Conservation (phyloP, 2,797 vertebrate genomes). For the Aeoliscus strigatus region DNA sequence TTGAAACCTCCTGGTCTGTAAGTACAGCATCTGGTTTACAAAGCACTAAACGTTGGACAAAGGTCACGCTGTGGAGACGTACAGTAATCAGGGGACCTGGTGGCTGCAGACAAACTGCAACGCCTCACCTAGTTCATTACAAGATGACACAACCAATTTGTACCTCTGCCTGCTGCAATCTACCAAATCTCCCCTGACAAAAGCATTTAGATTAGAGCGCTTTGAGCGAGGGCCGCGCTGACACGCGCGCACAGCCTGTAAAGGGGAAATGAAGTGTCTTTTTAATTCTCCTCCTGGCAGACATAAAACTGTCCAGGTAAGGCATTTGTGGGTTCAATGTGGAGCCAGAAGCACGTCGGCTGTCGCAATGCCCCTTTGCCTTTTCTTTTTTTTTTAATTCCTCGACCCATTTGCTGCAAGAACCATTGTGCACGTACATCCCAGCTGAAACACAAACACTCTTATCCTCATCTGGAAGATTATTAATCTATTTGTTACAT, state of each 20-base stretch:
- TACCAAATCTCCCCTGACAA: slow-evolving; percentile 82
- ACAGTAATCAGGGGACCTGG: slow-evolving; percentile 74
- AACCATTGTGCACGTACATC: slow-evolving; percentile 25
- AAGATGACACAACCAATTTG: slow-evolving; percentile 84
- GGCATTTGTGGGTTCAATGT: slow-evolving; percentile 77
- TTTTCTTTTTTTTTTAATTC: slow-evolving; percentile 6
- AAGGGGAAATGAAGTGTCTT: slow-evolving; percentile 75
- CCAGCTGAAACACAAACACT: slow-evolving; percentile 19
- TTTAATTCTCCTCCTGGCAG: slow-evolving; percentile 82
- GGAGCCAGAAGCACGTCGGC: slow-evolving; percentile 60
- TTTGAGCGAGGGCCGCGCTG: slow-evolving; percentile 69
- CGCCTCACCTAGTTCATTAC: slow-evolving; percentile 81
- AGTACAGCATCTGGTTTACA: slow-evolving; percentile 67
- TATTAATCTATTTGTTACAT: slow-evolving; percentile 79
- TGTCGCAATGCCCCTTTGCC: slow-evolving; percentile 30
- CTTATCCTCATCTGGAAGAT: slow-evolving; percentile 63
- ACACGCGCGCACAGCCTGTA: slow-evolving; percentile 71
- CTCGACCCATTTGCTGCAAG: slow-evolving; percentile 14
- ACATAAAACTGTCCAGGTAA: slow-evolving; percentile 82
- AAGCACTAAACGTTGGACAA: no score
- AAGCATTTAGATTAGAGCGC: slow-evolving; percentile 81
- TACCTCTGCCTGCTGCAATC: slow-evolving; percentile 77
- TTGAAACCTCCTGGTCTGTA: no score
- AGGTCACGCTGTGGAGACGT: no score
- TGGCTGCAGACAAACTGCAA: slow-evolving; percentile 78